These are phyloP conservation scores for Pitangus sulphuratus DNA, from an alignment of 2,797 vertebrate genomes.

Conservation along the genomic window DNA sequence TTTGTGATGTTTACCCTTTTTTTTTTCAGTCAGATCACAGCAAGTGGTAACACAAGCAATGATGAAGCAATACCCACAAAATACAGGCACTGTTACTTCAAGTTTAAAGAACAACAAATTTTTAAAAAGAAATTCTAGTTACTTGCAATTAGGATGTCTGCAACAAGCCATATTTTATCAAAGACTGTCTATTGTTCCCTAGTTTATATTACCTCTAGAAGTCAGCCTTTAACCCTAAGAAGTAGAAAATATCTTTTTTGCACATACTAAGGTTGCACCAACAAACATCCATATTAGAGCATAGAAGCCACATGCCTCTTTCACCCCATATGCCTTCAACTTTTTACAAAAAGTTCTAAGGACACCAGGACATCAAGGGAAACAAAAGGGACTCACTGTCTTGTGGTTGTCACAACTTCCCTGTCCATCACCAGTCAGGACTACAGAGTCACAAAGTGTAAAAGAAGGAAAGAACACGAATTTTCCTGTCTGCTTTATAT, in stretches of 20 bases:
- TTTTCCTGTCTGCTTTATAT: neutral
- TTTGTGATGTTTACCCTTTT: neutral
- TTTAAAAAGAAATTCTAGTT: neutral
- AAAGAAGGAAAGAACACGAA: neutral
- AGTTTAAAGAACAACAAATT: neutral
- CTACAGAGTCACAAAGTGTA: neutral
- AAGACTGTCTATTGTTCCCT: neutral
- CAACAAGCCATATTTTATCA: neutral
- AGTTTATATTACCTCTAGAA: neutral
- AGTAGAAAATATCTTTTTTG: neutral
- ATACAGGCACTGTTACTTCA: neutral
- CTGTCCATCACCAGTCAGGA: neutral
- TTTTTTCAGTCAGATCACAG: neutral
- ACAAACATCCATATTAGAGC: neutral
- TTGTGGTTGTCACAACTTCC: neutral
- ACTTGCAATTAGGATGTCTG: neutral
- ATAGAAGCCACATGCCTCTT: neutral
- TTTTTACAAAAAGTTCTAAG: neutral
- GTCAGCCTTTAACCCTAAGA: neutral
- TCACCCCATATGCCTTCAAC: neutral
- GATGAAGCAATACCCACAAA: neutral
- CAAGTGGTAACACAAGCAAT: neutral
- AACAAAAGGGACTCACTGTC: neutral
- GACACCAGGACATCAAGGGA: neutral
- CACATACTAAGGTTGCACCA: neutral